These are phyloP conservation scores for Gadopsis bispinosus DNA, from an alignment of 2,797 vertebrate genomes.

Conservation along the genomic window DNA sequence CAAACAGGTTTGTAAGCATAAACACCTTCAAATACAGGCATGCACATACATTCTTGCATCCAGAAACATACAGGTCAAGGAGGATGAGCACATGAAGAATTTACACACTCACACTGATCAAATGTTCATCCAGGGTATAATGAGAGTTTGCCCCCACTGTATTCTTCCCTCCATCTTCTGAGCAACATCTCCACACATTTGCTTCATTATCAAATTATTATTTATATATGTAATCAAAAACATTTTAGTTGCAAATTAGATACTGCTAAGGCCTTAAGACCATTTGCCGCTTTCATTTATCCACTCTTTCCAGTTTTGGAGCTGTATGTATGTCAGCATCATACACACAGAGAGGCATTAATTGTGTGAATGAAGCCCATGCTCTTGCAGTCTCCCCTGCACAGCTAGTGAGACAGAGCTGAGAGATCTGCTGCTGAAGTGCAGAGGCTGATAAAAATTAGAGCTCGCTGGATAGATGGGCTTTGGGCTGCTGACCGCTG, in stretches of 20 bases:
- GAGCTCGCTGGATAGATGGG: slow-evolving; percentile 58
- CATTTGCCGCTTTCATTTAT: slow-evolving; percentile 67
- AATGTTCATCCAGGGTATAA: slow-evolving; percentile 37
- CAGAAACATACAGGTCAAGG: slow-evolving; percentile 53
- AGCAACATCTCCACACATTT: slow-evolving; percentile 52
- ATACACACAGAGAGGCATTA: slow-evolving; percentile 48
- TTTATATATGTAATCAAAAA: slow-evolving; percentile 63
- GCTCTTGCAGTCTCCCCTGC: slow-evolving; percentile 45
- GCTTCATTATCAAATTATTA: slow-evolving; percentile 44
- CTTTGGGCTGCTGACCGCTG: slow-evolving; percentile 66
- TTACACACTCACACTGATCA: slow-evolving; percentile 20
- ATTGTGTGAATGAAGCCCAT: slow-evolving; percentile 60
- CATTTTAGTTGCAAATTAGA: slow-evolving; percentile 65
- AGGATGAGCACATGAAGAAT: slow-evolving; percentile 53
- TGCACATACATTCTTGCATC: slow-evolving; percentile 17
- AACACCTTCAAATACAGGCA: slow-evolving; percentile 8
- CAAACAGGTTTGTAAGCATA: background rate
- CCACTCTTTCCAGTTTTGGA: slow-evolving; percentile 58
- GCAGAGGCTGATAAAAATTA: slow-evolving; percentile 68
- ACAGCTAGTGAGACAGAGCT: slow-evolving; percentile 53
- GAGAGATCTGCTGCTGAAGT: slow-evolving; percentile 51
- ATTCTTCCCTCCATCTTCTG: slow-evolving; percentile 45
- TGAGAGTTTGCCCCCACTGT: slow-evolving; percentile 46
- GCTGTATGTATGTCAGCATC: slow-evolving; percentile 43
- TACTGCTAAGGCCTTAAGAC: slow-evolving; percentile 65